Evolutionary conservation across 2,797 vertebrate genomes (phyloP), one percentile per base, ranked within the genome.

Genomic region (Eremophila alpestris): DNA sequence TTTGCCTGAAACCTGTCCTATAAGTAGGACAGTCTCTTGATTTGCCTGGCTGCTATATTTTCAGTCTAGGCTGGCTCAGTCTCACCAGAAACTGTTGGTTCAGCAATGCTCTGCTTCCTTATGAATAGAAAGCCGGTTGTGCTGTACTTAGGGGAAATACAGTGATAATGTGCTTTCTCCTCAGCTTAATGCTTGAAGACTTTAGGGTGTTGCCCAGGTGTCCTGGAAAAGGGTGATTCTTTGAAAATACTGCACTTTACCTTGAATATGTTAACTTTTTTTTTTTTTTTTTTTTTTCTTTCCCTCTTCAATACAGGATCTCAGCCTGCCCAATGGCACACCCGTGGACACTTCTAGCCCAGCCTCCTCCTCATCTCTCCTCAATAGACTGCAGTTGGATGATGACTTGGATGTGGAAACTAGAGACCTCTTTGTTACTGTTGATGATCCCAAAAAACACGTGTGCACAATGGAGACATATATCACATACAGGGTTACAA

Each of bases 381-480:
- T 99, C 78, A 99, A 99, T 95, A 97, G 99, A 95, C 98, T 99
- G 82, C 99, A 99, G 90, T 97, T 99, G 94, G 99, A 99, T 30
- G 98, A 99, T 59, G 99, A 99, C 87, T 96, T 98, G 41, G 99
- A 99, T n/a, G 98, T 98, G 15, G 98, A 98, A 95, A 99, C 98
- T 13, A 98, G 98, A 63, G 99, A 99, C 96, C 98, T 99, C 32
- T 99, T 99, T 81, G 99, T 99, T 96, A 99, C 98, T 0, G 99
- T 99, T 5, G 99, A 99, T 55, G 99, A 99, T 93, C 99, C 99
- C 23, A 99, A 99, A 98, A 99, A 99, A 92, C 99, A 99, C 0
- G 99, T 99, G 62, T 99, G 99, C 85, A 99, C 99, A 11, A 99
- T 99, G 99, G 99, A 99, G 97, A 99, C 99, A 0, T 99, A 99